These are phyloP conservation scores for Hesperia comma DNA, from an alignment of 2,888 invertebrate genomes.

Conservation along the genomic window DNA sequence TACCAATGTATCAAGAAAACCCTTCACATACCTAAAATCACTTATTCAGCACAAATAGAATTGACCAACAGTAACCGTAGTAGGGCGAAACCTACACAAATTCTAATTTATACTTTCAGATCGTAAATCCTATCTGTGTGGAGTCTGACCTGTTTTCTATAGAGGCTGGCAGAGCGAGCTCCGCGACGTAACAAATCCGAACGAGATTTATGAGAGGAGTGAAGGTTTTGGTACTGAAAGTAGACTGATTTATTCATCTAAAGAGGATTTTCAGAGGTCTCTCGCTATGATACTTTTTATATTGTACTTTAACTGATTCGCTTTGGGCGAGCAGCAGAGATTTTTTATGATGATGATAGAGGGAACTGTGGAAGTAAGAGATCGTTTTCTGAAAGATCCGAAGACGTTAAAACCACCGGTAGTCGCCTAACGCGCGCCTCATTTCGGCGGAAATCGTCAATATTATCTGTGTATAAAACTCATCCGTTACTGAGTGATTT, in stretches of 20 bases:
- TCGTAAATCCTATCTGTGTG: conserved; percentile 6
- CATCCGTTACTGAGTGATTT: no score
- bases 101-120: conserved; percentile 5
- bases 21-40: neutral
- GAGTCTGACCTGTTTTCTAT: conserved; percentile 41
- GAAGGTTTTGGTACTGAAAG: neutral
- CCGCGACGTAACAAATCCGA: conserved; percentile 5
- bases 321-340: no score
- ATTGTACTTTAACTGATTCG: no score
- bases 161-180: neutral
- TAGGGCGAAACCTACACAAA: neutral
- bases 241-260: neutral
- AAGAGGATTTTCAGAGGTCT: neutral
- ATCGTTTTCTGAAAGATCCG: no score
- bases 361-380: no score
- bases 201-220: neutral
- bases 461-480: no score
- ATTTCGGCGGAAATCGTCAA: no score
- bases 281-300: neutral
- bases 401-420: no score
- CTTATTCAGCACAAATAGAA: neutral
- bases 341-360: no score
- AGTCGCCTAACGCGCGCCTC: no score
- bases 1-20: neutral
- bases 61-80: neutral